Conservation (phyloP, 2,797 vertebrate species). For the Neosilurus hyrtlii region DNA sequence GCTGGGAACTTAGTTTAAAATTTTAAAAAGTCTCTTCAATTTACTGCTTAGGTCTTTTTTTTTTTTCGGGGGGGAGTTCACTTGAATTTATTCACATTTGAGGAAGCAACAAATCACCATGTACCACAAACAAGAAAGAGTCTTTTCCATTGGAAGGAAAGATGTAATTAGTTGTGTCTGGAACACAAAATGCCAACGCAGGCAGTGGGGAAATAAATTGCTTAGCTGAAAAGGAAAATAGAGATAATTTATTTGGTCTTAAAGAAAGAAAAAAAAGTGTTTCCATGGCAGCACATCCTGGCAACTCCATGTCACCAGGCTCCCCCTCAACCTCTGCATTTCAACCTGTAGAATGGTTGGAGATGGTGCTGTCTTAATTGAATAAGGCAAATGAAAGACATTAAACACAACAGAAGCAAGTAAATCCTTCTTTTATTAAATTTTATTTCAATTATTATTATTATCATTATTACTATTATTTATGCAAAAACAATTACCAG, state of each 20-base stretch:
- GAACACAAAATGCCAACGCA: slow-evolving; percentile 46
- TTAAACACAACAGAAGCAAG: slow-evolving; percentile 52
- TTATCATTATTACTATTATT: no score
- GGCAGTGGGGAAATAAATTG: slow-evolving; percentile 39
- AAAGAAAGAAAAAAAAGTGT: slow-evolving; percentile 61
- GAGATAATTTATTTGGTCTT: slow-evolving; percentile 48
- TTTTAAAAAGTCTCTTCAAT: slow-evolving; percentile 32
- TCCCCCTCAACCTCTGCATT: slow-evolving; percentile 45
- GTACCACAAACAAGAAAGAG: slow-evolving; percentile 36
- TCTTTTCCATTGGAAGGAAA: slow-evolving; percentile 39
- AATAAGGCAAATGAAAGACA: slow-evolving; percentile 71
- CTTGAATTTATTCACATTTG: slow-evolving; percentile 24
- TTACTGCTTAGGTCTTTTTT: slow-evolving; percentile 1
- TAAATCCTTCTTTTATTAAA: no score
- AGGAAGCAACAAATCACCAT: slow-evolving; percentile 40
- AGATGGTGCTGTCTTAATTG: slow-evolving; percentile 58
- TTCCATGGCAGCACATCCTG: slow-evolving; percentile 55
- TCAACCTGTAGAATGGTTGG: slow-evolving; percentile 30
- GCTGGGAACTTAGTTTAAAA: not conserved
- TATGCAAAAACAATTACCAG: slow-evolving; percentile 10
- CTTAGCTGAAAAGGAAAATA: slow-evolving; percentile 45
- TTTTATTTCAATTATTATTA: no score
- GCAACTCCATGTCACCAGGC: slow-evolving; percentile 39
- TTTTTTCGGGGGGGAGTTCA: slow-evolving; percentile 13
- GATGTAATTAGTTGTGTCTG: slow-evolving; percentile 50